phyloP scores from a whole-genome alignment of 2,113 vertebrate species.

The Barbus barbus region DNA sequence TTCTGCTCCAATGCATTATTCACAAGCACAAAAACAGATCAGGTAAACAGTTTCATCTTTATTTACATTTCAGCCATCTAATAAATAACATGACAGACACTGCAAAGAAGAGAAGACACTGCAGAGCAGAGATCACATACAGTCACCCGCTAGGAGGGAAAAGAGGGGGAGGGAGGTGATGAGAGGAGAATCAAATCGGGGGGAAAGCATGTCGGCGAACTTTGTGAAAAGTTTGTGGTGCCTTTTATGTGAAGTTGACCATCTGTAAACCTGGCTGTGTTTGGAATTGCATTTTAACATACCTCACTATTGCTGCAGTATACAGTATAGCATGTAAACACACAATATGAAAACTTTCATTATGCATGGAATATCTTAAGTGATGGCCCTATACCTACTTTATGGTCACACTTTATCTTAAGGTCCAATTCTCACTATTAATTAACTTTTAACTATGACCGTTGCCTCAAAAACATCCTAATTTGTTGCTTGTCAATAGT shows the following conservation, averaged over 20 bases:
- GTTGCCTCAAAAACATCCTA: too few species aligned
- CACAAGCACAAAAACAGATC: slow-evolving; percentile 46
- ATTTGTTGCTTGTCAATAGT: too few species aligned
- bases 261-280: neutral
- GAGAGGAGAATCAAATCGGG: neutral
- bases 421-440: too few species aligned
- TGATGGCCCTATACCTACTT: neutral
- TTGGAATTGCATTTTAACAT: neutral
- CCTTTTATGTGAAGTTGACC: slow-evolving; percentile 12
- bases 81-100: slow-evolving; percentile 46
- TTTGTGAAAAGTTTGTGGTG: neutral
- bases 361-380: neutral
- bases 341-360: neutral
- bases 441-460: too few species aligned
- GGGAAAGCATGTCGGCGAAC: neutral
- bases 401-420: too few species aligned
- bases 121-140: slow-evolving; percentile 11
- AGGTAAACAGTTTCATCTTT: slow-evolving; percentile 52
- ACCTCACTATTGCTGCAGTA: neutral
- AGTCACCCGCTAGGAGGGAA: neutral
- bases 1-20: slow-evolving; percentile 52
- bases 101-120: slow-evolving; percentile 28
- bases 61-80: slow-evolving; percentile 36
- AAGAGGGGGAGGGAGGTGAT: slow-evolving; percentile 2
- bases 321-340: neutral